Evolutionary conservation across 2,113 vertebrate genomes (phyloP).

Genomic region (Merops nubicus): DNA sequence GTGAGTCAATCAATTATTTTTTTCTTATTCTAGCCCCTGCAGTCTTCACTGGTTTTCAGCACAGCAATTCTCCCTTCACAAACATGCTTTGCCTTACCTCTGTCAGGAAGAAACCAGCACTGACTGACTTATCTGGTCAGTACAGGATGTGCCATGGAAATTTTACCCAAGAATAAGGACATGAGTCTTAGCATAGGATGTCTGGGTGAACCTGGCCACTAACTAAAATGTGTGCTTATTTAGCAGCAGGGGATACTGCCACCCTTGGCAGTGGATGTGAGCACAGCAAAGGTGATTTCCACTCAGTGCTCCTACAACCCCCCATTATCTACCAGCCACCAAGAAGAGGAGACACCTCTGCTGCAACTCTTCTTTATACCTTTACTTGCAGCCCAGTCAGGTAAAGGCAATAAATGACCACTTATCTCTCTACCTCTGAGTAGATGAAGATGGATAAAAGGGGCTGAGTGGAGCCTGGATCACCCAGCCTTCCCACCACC

Average conservation of each 20-base stretch:
- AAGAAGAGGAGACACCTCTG: neutral
- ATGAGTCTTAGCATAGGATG: neutral
- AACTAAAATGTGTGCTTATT: rapidly evolving
- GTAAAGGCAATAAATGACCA: neutral
- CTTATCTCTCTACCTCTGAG: neutral
- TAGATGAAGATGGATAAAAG: neutral
- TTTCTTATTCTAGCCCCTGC: neutral
- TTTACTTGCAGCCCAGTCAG: neutral
- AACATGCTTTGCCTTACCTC: neutral
- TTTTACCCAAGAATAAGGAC: neutral
- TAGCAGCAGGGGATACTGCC: neutral
- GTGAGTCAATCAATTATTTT: neutral
- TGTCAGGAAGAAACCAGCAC: neutral
- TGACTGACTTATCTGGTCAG: neutral
- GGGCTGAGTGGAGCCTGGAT: neutral
- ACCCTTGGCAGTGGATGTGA: neutral
- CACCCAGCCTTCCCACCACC: neutral
- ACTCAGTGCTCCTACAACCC: neutral
- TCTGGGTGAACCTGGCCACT: neutral
- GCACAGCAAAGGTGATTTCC: neutral
- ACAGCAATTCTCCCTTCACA: neutral
- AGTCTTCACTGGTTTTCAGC: neutral
- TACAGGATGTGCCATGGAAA: neutral
- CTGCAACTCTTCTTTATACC: too few relatives aligned
- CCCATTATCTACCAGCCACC: neutral